Evolutionary conservation across 53 echinoderm and acorn worm species (phyloP).

Genomic region (Paracentrotus lividus): DNA sequence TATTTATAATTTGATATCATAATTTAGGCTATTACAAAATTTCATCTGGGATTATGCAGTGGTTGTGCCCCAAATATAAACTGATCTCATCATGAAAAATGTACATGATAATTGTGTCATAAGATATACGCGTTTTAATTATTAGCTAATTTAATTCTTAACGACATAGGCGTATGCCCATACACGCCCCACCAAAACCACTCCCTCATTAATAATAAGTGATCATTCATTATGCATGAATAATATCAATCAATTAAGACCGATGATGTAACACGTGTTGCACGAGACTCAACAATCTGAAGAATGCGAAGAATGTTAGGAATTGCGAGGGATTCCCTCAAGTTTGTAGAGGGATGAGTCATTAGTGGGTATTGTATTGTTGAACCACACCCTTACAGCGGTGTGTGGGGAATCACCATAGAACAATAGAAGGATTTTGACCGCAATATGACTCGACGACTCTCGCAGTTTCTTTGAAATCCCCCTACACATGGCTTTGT

Average conservation of each 20-base stretch:
- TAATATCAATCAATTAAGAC: background rate
- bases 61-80: background rate
- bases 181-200: background rate
- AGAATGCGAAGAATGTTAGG: conserved; percentile 22
- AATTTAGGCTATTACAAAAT: background rate
- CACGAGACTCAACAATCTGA: background rate
- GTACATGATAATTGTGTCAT: too few relatives aligned
- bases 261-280: background rate
- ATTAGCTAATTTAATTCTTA: too few relatives aligned
- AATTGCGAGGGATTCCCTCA: conserved; percentile 55
- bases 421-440: background rate
- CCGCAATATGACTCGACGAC: background rate
- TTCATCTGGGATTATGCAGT: background rate
- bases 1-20: too few relatives aligned
- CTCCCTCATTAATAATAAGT: background rate
- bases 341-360: conserved; percentile 7
- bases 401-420: conserved; percentile 42
- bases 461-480: background rate
- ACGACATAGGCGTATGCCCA: background rate
- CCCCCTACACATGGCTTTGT: background rate
- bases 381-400: conserved; percentile 33
- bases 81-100: background rate
- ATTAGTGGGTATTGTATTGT: conserved; percentile 32
- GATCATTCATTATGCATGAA: conserved; percentile 1
- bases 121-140: too few relatives aligned